Conservation (phyloP, 2,797 vertebrate species). For the Enteromius treurensis region DNA sequence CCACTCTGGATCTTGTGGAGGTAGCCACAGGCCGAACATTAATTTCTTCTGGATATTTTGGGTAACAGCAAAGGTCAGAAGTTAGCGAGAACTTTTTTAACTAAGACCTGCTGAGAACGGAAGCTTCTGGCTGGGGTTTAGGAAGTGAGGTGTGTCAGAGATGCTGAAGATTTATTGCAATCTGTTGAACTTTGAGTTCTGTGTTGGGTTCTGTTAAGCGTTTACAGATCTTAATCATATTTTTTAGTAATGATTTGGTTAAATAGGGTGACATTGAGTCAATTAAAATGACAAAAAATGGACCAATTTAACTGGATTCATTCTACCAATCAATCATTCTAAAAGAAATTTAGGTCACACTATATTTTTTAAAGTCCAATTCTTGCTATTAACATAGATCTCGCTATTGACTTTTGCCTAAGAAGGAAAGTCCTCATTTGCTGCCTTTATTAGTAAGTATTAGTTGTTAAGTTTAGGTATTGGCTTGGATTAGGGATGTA, state of each 20-base stretch:
- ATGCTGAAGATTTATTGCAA: constrained; percentile 3
- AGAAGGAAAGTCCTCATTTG: background rate
- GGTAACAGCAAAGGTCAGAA: constrained; percentile 54
- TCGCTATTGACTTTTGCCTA: background rate
- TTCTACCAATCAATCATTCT: background rate
- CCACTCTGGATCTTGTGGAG: constrained; percentile 67
- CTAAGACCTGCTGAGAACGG: constrained; percentile 65
- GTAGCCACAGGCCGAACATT: constrained; percentile 61
- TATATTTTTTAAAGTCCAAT: background rate
- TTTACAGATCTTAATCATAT: background rate
- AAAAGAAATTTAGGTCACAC: background rate
- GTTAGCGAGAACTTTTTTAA: constrained; percentile 68
- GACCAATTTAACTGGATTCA: background rate
- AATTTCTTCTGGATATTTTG: constrained; percentile 6
- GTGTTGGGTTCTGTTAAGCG: background rate
- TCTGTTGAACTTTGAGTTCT: background rate
- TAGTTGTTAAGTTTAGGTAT: too few relatives aligned
- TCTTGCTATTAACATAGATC: background rate
- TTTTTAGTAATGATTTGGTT: background rate
- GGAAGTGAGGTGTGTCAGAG: constrained; percentile 48
- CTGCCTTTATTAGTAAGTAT: background rate
- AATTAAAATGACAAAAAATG: background rate
- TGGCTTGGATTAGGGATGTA: background rate
- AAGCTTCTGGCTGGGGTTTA: constrained; percentile 29
- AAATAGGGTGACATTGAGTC: too few relatives aligned